Evolutionary conservation across 2,113 vertebrate species (phyloP).

Genomic region (Pygoscelis antarcticus): DNA sequence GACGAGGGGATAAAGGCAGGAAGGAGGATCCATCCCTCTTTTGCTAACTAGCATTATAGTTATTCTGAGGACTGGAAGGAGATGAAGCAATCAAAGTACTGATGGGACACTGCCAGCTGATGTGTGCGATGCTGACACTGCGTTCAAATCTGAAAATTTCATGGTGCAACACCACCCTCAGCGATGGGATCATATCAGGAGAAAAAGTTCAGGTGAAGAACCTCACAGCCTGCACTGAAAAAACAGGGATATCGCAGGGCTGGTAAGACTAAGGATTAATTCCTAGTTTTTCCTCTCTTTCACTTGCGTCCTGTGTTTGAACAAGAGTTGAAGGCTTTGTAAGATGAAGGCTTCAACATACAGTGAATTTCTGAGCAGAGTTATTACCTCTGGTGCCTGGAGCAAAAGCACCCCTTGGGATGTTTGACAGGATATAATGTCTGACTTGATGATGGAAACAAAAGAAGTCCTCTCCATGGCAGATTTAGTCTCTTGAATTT

Average conservation of each 20-base stretch:
- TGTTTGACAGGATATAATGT: conserved; percentile 36
- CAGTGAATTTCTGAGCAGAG: conserved; percentile 2
- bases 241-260: background rate
- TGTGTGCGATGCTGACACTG: background rate
- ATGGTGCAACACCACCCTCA: background rate
- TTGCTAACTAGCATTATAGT: background rate
- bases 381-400: conserved; percentile 26
- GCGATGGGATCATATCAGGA: background rate
- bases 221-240: background rate
- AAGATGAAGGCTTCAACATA: background rate
- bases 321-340: background rate
- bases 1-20: background rate
- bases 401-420: conserved; percentile 26
- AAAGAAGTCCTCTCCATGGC: conserved; percentile 37
- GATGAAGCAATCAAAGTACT: background rate
- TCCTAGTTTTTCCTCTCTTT: background rate
- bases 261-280: background rate
- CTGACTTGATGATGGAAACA: conserved; percentile 49
- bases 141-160: background rate
- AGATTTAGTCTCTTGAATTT: conserved; percentile 60
- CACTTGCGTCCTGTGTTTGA: background rate
- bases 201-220: background rate
- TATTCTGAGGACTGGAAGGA: background rate
- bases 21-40: background rate
- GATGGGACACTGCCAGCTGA: rapidly evolving